Percentiles rank a stretch among this genome's conserved stretches.
Conservation (phyloP, 1,140 invertebrate genomes). For the Scaptomyza pallida region DNA sequence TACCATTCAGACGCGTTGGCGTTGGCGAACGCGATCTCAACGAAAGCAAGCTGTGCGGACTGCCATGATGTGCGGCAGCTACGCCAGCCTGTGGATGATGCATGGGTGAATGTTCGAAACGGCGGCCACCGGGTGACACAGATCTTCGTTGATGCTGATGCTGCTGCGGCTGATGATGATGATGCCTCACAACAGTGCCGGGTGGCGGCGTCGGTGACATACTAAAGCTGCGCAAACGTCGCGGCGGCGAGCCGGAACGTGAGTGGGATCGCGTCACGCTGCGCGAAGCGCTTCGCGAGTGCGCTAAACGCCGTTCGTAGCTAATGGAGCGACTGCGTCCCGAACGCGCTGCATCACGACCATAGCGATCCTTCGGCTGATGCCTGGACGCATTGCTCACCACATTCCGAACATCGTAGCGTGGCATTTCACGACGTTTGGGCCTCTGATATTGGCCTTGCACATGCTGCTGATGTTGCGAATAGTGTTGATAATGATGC, state of each 20-base stretch:
- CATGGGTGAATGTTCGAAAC: slow-evolving; percentile 57
- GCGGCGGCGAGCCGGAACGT: slow-evolving; percentile 59
- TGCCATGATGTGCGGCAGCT: slow-evolving; percentile 40
- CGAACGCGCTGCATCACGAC: slow-evolving; percentile 87
- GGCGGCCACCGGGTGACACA: slow-evolving; percentile 32
- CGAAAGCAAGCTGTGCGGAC: slow-evolving; percentile 67
- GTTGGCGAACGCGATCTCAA: slow-evolving; percentile 65
- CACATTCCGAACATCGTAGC: slow-evolving; percentile 92
- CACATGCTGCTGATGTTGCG: slow-evolving; percentile 2
- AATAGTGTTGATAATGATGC: neutral
- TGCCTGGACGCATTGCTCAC: slow-evolving; percentile 86
- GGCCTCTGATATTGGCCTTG: slow-evolving; percentile 86
- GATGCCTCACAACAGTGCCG: slow-evolving; percentile 34
- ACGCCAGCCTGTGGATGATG: slow-evolving; percentile 13
- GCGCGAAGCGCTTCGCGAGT: slow-evolving; percentile 56
- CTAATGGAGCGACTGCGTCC: slow-evolving; percentile 73
- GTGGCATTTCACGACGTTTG: slow-evolving; percentile 91
- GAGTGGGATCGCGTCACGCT: slow-evolving; percentile 55
- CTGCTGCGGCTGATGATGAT: slow-evolving; percentile 19
- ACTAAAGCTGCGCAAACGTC: slow-evolving; percentile 73
- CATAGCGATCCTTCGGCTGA: slow-evolving; percentile 90
- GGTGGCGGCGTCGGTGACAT: slow-evolving; percentile 65
- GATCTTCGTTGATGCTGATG: slow-evolving; percentile 24
- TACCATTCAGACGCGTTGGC: slow-evolving; percentile 66
- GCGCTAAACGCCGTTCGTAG: slow-evolving; percentile 53